These are phyloP conservation scores for Trachelus troglodyta DNA, from an alignment of 2,888 invertebrate species.

Conservation along the genomic window DNA sequence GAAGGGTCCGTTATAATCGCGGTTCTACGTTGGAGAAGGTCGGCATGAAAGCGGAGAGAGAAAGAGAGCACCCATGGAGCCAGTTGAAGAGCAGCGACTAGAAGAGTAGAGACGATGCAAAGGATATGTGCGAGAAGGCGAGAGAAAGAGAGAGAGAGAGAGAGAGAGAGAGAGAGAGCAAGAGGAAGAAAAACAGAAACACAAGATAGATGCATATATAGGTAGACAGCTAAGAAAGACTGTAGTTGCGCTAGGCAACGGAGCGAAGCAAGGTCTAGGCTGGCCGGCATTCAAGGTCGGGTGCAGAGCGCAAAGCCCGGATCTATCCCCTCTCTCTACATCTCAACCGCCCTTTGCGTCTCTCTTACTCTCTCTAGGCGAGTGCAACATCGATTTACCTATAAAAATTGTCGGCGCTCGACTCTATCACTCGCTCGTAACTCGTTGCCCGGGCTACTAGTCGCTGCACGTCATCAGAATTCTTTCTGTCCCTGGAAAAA, in stretches of 20 bases:
- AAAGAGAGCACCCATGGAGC: not conserved
- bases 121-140: not conserved
- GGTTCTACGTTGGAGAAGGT: constrained; percentile 26
- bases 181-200: not conserved
- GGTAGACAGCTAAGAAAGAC: not conserved
- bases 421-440: constrained; percentile 62
- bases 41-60: not conserved
- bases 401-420: constrained; percentile 62
- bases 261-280: constrained; percentile 58
- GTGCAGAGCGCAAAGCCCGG: constrained; percentile 48
- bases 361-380: constrained; percentile 28
- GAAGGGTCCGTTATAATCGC: constrained; percentile 53
- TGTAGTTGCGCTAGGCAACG: not conserved
- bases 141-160: not conserved
- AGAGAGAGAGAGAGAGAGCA: not conserved
- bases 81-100: not conserved
- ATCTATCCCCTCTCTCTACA: constrained; percentile 42
- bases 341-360: constrained; percentile 43
- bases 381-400: constrained; percentile 62
- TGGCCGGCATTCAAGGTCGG: constrained; percentile 60
- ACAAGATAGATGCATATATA: not conserved
- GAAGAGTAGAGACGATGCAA: not conserved
- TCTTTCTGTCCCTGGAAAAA: not conserved
- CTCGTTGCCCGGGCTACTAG: constrained; percentile 56
- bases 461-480: not conserved